phyloP scores from a whole-genome alignment of 2,797 vertebrate species.

The Platalea minor region DNA sequence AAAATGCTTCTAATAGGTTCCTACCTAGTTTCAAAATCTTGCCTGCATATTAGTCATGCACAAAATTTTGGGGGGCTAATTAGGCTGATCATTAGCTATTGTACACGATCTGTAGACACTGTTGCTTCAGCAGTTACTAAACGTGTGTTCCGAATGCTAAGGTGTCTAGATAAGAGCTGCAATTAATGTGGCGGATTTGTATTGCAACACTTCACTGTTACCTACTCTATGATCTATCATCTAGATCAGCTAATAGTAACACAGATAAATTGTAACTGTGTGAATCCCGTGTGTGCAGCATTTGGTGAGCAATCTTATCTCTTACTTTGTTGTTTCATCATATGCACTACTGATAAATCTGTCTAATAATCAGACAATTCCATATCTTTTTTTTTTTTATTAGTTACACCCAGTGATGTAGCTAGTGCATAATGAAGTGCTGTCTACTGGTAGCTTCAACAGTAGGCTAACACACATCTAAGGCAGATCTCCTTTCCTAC shows the following conservation, averaged over 20 bases:
- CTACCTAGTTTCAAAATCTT: slow-evolving; percentile 46
- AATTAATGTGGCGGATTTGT: neutral
- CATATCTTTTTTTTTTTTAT: neutral
- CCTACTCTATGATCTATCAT: neutral
- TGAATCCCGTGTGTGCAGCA: neutral
- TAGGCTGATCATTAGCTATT: slow-evolving; percentile 67
- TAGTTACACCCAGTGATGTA: neutral
- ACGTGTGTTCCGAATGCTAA: neutral
- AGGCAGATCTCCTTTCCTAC: neutral
- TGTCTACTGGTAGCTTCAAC: neutral
- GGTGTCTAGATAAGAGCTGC: neutral
- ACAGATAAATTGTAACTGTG: neutral
- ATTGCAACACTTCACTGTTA: neutral
- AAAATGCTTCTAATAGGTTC: slow-evolving; percentile 33
- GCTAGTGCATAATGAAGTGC: neutral
- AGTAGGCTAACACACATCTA: neutral
- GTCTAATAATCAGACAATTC: neutral
- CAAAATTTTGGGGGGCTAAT: slow-evolving; percentile 56
- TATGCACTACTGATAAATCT: neutral
- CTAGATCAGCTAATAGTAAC: neutral
- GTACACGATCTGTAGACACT: slow-evolving; percentile 38
- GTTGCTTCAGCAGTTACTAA: neutral
- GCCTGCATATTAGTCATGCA: slow-evolving; percentile 13
- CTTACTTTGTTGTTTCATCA: neutral
- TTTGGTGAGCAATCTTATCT: neutral